Evolutionary conservation across 2,888 invertebrate genomes (phyloP).

Genomic region (Chloroclystis v-ata): DNA sequence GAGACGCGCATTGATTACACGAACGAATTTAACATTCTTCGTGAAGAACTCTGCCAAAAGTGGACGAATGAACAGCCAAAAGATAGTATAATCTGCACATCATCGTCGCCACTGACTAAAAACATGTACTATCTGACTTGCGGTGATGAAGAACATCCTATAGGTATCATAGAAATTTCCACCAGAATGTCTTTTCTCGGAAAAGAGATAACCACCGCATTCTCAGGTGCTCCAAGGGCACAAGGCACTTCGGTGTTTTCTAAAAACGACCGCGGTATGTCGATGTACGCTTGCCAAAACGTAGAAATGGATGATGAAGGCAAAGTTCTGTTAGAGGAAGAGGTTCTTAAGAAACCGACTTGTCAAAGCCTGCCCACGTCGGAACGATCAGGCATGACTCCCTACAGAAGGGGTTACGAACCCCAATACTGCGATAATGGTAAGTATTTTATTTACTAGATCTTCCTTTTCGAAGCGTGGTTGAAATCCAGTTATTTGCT

Average conservation of each 20-base stretch:
- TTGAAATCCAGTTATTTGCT: too few species aligned
- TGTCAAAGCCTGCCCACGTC: constrained; percentile 45
- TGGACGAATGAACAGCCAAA: constrained; percentile 60
- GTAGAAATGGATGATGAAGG: constrained; percentile 71
- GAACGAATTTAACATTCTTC: constrained; percentile 50
- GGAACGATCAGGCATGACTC: constrained; percentile 40
- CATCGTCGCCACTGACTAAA: constrained; percentile 61
- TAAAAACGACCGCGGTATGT: constrained; percentile 65
- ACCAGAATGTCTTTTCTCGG: constrained; percentile 68
- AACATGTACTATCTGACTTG: constrained; percentile 63
- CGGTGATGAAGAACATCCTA: constrained; percentile 49
- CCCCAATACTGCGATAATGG: constrained; percentile 32
- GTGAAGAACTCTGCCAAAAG: constrained; percentile 62
- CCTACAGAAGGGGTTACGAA: constrained; percentile 33
- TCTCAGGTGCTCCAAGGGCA: constrained; percentile 53
- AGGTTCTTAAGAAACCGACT: constrained; percentile 41
- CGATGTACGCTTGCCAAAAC: constrained; percentile 67
- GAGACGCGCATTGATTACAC: constrained; percentile 63
- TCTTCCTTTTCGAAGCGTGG: too few species aligned
- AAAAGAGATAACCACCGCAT: constrained; percentile 70
- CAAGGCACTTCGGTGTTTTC: constrained; percentile 50
- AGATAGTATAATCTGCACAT: constrained; percentile 63
- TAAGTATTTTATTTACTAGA: constrained; percentile 18
- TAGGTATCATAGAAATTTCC: constrained; percentile 65
- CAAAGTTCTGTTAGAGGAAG: constrained; percentile 66